phyloP scores from a whole-genome alignment of 1,140 invertebrate species.

The Hyles euphorbiae region DNA sequence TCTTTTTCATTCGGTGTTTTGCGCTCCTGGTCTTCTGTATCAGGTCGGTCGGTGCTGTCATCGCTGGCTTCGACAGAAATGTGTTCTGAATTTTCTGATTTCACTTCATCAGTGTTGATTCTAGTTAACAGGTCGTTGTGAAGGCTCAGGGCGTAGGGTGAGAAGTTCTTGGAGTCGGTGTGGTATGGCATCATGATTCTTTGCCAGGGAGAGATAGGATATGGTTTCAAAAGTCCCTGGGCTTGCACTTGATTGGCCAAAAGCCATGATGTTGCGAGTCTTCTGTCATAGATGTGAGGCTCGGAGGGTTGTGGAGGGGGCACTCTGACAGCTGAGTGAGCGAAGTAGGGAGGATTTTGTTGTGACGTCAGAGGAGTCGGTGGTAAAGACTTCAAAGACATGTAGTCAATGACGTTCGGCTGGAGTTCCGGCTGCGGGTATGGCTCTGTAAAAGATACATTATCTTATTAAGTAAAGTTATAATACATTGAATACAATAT shows the following conservation, averaged over 20 bases:
- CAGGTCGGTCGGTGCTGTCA: slow-evolving; percentile 78
- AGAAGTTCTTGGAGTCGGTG: slow-evolving; percentile 56
- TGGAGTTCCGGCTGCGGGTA: slow-evolving; percentile 54
- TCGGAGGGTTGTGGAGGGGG: slow-evolving; percentile 45
- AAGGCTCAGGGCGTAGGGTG: slow-evolving; percentile 54
- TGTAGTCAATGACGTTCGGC: slow-evolving; percentile 62
- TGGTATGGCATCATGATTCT: slow-evolving; percentile 74
- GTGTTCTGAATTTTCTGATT: slow-evolving; percentile 65
- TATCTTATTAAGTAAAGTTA: neutral
- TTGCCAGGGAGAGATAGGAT: slow-evolving; percentile 73
- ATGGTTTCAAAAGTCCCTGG: slow-evolving; percentile 61
- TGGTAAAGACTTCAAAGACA: slow-evolving; percentile 56
- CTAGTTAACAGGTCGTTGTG: slow-evolving; percentile 53
- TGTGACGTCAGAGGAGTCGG: slow-evolving; percentile 40
- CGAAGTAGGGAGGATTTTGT: slow-evolving; percentile 61
- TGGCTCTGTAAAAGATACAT: slow-evolving; percentile 59
- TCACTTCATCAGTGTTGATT: slow-evolving; percentile 61
- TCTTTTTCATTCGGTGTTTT: slow-evolving; percentile 52
- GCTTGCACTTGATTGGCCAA: slow-evolving; percentile 71
- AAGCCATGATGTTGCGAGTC: slow-evolving; percentile 77
- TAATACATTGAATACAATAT: neutral
- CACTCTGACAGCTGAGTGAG: slow-evolving; percentile 54
- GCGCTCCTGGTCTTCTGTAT: slow-evolving; percentile 74
- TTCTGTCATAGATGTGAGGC: slow-evolving; percentile 63
- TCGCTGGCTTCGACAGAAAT: slow-evolving; percentile 77